Evolutionary conservation across 35 echinoderm and acorn worm genomes (phyloP).

Genomic region (Apostichopus californicus): DNA sequence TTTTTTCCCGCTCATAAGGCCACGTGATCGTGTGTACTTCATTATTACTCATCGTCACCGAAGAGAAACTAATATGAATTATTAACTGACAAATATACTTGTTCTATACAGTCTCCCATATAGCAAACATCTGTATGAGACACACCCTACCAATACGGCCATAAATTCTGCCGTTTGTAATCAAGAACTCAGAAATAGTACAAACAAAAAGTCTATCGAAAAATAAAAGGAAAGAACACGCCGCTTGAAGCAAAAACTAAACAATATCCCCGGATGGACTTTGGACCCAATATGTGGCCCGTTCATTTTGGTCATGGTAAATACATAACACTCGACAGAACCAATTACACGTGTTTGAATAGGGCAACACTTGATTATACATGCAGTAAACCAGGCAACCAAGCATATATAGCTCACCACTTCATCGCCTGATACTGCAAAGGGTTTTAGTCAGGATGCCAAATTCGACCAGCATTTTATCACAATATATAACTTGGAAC

Average conservation of each 20-base stretch:
- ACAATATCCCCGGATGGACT: background rate
- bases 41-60: background rate
- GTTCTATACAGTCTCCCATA: background rate
- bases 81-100: background rate
- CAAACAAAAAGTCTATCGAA: background rate
- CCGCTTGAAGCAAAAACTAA: background rate
- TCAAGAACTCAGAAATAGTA: background rate
- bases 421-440: no score
- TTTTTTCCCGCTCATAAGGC: background rate
- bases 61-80: background rate
- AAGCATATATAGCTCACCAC: no score
- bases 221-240: background rate
- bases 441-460: no score
- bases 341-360: background rate
- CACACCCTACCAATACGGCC: constrained; percentile 32
- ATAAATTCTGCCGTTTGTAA: constrained; percentile 17
- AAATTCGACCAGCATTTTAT: no score
- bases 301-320: background rate
- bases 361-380: background rate
- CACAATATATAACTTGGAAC: no score
- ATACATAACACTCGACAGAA: background rate
- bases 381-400: background rate
- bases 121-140: constrained; percentile 1
- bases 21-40: background rate
- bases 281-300: background rate